Base-by-base conservation (phyloP, 2,888 invertebrate species). In the Amphipyra berbera region DNA sequence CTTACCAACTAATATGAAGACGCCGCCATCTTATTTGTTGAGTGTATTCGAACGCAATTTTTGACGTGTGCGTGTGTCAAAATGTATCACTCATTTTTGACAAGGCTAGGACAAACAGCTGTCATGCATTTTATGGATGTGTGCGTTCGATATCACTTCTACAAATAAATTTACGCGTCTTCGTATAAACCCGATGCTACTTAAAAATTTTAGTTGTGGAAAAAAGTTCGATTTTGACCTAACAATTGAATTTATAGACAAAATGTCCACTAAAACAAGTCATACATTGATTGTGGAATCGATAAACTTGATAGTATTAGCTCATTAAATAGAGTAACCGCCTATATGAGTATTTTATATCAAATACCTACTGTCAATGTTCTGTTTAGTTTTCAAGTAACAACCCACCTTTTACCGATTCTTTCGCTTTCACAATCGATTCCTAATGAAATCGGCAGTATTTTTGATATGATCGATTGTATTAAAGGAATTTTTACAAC, bases 1-100 rank as follows among this genome's bases (percentile, higher is more conserved):
- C 57, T 70, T 41, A 55, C 27, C 38, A 12, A 60, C 40, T 45
- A 13, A 52, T 13, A 57, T 14, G 45, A 57, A 63, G 35, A 68
- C 40, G 47, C 9, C n/a, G 2, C 40, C 42, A 44, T 41, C 21
- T 62, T 55, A 1, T 12, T 58, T 55, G 50, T 48, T 52, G 12
- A 48, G 8, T 40, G 14, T 40, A 33, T 59, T 65, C 46, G 15
- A 68, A 59, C 13, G 10, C 30, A 55, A 21, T 21, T 21, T 21
- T 21, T 21, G 7, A 30, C 6, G 30, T 4, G 30, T 30, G 30
- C 30, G 30, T 30, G 7, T 30, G 30, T 30, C 30, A 30, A 30
- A 30, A 30, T 21, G 21, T 21, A 2, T 21, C 21, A 21, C 21
- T 1, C 21, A 21, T 21, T 1, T 3, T 1, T 21, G 21, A 30